These are phyloP conservation scores for Rhincodon typus DNA, from an alignment of 2,797 vertebrate species.

Conservation along the genomic window DNA sequence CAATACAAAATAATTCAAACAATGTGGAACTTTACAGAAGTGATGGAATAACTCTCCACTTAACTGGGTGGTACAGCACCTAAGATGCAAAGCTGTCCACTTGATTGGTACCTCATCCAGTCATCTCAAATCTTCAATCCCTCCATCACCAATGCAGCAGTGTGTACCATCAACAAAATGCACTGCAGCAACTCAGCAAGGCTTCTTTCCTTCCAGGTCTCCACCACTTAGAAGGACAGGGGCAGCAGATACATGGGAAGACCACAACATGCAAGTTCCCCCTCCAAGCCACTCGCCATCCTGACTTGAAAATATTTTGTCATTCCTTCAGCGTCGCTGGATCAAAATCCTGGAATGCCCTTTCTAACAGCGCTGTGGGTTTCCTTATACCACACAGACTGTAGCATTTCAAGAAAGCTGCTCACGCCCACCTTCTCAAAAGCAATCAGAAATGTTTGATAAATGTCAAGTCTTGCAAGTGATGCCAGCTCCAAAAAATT, in stretches of 20 bases:
- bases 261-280: background rate
- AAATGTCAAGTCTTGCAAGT: background rate
- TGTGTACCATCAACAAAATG: background rate
- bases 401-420: background rate
- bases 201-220: no score
- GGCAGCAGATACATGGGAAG: background rate
- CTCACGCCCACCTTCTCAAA: background rate
- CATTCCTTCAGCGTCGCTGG: background rate
- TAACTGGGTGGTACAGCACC: background rate
- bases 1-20: background rate
- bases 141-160: background rate
- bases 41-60: background rate
- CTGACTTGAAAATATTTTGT: background rate
- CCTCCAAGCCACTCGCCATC: background rate
- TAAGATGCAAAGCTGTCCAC: background rate
- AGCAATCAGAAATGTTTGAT: background rate
- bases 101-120: background rate
- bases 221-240: background rate
- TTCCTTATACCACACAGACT: background rate
- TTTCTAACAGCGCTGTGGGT: background rate
- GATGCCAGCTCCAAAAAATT: background rate
- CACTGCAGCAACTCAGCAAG: background rate
- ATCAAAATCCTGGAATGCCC: background rate
- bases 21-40: background rate
- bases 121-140: no score